Evolutionary conservation across 1,140 invertebrate species (phyloP), one percentile per base, ranked within the genome.

Genomic region (Aphidius gifuensis): DNA sequence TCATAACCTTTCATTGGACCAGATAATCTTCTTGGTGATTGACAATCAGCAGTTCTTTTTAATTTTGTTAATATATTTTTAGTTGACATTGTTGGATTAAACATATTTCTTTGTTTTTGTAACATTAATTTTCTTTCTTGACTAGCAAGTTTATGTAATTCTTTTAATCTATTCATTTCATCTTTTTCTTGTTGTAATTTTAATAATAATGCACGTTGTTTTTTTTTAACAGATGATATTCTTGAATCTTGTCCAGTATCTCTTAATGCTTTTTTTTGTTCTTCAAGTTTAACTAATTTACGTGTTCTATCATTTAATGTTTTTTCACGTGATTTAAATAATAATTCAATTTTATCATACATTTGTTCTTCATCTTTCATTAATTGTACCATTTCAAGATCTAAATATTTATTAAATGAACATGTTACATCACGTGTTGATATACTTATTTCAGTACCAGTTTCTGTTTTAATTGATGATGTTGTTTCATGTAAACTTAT

Each of bases 241-340:
- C 75, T 73, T 68, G 76, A 78, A 39, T 81, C 80, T 58, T 81
- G 84, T 9, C 83, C 83, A 9, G 80, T 80, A 65, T 84, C 83
- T 61, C 73, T 70, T 7, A 82, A 60, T 9, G 72, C 80, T 40
- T 82, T 77, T 64, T 85, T 85, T 62, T 85, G 81, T 63, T 85
- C 82, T 50, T 86, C 76, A 62, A 85, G 75, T 49, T 82, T 78
- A 9, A 84, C 76, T 63, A 86, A 80, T 51, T 84, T 84, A 67
- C 82, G 83, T 3, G 84, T 84, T 61, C 84, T 83, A 72, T 87
- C 85, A 43, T 83, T 80, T 53, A 86, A 70, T 0, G 83, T 84
- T 69, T 83, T 84, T 66, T 85, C 84, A 16, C 80, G 76, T 32
- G 83, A 76, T 62, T 82, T 82, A 21, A 85, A 77, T 7, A 85